A percentile compares a stretch with the other conserved stretches of the same genome.
Evolutionary conservation across 1,140 invertebrate species (phyloP).

Genomic region (Pentalonia nigronervosa): DNA sequence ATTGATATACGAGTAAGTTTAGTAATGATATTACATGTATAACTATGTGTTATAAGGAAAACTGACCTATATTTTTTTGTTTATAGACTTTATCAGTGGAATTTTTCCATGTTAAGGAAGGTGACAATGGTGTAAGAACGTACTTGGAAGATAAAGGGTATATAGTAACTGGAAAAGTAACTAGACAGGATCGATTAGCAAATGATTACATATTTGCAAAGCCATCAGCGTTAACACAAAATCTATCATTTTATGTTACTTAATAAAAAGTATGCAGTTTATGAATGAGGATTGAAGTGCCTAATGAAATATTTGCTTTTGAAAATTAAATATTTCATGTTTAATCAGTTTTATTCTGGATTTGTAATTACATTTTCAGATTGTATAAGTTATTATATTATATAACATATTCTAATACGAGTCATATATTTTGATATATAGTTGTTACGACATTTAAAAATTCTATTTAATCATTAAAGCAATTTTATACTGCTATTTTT

Average conservation of each 20-base stretch:
- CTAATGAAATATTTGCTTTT: not conserved
- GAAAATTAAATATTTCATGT: not conserved
- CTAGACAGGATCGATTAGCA: conserved; percentile 49
- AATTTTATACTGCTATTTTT: not conserved
- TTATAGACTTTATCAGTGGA: conserved; percentile 58
- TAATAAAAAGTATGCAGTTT: not conserved
- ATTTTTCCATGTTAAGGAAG: conserved; percentile 59
- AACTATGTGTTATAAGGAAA: not conserved
- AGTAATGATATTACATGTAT: not conserved
- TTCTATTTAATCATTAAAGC: not conserved
- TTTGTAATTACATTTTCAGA: not conserved
- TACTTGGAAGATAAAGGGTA: conserved; percentile 58
- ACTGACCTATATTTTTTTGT: not conserved
- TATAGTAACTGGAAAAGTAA: conserved; percentile 57
- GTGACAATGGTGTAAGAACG: conserved; percentile 49
- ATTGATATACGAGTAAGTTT: conserved; percentile 65
- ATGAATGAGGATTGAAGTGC: not conserved
- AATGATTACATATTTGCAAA: conserved; percentile 59
- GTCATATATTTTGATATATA: not conserved
- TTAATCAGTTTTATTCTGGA: too few species aligned
- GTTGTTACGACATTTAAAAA: not conserved
- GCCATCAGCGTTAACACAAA: conserved; percentile 40
- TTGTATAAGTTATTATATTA: conserved; percentile 6
- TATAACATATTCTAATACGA: not conserved
- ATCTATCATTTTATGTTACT: conserved; percentile 36